Evolutionary conservation across 1,140 invertebrate genomes (phyloP).

Genomic region (Ceratoteleas bidentatus): DNA sequence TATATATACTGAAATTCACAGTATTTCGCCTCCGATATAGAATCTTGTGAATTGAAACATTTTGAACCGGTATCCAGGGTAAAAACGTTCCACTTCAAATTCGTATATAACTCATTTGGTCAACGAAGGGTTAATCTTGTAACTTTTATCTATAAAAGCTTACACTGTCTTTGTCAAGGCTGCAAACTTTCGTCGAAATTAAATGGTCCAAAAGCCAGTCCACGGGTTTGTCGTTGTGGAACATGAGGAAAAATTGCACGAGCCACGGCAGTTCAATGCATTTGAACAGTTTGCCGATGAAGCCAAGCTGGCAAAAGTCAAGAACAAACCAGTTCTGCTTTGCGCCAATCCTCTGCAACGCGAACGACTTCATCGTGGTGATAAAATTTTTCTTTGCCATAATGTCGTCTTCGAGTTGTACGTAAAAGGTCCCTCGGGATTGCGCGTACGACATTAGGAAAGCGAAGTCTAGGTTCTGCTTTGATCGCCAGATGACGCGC

Average conservation of each 20-base stretch:
- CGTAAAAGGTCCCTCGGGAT: constrained; percentile 89
- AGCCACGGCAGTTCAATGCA: constrained; percentile 93
- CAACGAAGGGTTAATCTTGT: too few relatives aligned
- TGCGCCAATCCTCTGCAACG: constrained; percentile 87
- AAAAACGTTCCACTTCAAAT: too few relatives aligned
- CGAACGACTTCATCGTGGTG: constrained; percentile 93
- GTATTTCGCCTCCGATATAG: too few relatives aligned
- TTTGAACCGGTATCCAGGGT: too few relatives aligned
- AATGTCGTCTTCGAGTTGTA: constrained; percentile 98
- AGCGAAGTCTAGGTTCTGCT: constrained; percentile 97
- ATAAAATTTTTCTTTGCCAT: constrained; percentile 93
- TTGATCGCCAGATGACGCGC: constrained; percentile 95
- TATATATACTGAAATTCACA: too few relatives aligned
- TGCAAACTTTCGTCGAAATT: constrained; percentile 94
- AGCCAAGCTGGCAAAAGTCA: constrained; percentile 96
- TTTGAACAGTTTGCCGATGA: constrained; percentile 95
- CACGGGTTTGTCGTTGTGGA: constrained; percentile 97
- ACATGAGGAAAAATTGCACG: constrained; percentile 96
- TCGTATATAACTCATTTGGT: too few relatives aligned
- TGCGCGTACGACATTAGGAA: constrained; percentile 98
- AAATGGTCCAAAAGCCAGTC: constrained; percentile 97
- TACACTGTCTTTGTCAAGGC: constrained; percentile 90
- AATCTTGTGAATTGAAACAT: too few relatives aligned
- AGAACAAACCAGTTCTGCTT: constrained; percentile 95
- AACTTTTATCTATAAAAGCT: too few relatives aligned